These are phyloP conservation scores for Endomychus coccineus DNA, from an alignment of 2,888 invertebrate species.

Conservation along the genomic window DNA sequence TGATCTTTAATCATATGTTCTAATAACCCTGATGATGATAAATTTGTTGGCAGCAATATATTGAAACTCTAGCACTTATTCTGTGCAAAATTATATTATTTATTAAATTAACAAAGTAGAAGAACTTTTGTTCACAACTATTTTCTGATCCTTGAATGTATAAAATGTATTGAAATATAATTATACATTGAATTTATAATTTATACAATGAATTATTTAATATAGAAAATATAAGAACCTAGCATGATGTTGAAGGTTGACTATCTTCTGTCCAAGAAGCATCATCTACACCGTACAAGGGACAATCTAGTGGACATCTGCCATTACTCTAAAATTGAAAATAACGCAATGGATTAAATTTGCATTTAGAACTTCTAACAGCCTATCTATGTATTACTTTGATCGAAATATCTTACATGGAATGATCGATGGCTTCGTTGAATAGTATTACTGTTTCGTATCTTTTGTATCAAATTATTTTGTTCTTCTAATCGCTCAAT, in stretches of 20 bases:
- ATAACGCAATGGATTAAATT: not conserved
- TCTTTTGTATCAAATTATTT: conserved; percentile 46
- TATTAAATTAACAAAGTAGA: too few relatives aligned
- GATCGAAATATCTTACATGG: conserved; percentile 33
- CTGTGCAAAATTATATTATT: too few relatives aligned
- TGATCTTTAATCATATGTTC: too few relatives aligned
- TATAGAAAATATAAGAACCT: too few relatives aligned
- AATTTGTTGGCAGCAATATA: too few relatives aligned
- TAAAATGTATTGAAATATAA: too few relatives aligned
- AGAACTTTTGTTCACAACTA: too few relatives aligned
- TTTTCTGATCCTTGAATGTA: too few relatives aligned
- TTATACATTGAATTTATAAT: too few relatives aligned
- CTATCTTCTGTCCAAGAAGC: conserved; percentile 23
- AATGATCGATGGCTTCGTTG: conserved; percentile 34
- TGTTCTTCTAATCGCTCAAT: conserved; percentile 49
- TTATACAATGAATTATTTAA: too few relatives aligned
- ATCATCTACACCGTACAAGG: conserved; percentile 31
- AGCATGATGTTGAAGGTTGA: conserved; percentile 4
- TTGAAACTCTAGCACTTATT: too few relatives aligned
- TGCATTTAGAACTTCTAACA: not conserved
- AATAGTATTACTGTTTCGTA: conserved; percentile 39
- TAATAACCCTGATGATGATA: too few relatives aligned
- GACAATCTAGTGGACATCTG: conserved; percentile 36
- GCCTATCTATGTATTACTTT: not conserved
- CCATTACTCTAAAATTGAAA: conserved; percentile 32